Conservation (phyloP, 2,888 invertebrate species). For the Meteorus colon region DNA sequence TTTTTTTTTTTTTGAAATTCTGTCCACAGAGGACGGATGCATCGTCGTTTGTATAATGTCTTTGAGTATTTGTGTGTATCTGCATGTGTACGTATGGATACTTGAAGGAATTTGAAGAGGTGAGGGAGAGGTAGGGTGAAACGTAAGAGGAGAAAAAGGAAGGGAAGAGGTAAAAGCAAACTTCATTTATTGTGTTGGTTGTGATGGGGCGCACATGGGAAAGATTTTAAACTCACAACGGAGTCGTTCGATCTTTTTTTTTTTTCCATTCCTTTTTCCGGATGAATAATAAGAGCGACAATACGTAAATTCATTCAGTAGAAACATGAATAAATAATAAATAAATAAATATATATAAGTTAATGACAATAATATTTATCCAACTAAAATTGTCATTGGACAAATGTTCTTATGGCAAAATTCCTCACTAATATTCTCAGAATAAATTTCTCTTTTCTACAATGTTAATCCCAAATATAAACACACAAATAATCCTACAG, state of each 20-base stretch:
- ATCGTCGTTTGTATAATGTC: not conserved
- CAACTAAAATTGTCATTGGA: no score
- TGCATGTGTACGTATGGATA: not conserved
- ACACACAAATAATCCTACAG: constrained; percentile 49
- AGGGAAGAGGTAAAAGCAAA: constrained; percentile 23
- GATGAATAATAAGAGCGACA: no score
- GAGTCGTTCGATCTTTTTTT: constrained; percentile 7
- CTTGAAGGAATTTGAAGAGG: constrained; percentile 26
- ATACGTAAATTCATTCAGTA: no score
- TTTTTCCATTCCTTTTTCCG: not conserved
- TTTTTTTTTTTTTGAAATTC: constrained; percentile 24
- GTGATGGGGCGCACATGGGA: constrained; percentile 47
- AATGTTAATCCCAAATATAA: constrained; percentile 43
- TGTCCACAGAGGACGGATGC: not conserved
- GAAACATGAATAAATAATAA: no score
- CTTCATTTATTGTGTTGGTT: not conserved
- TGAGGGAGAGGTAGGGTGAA: not conserved
- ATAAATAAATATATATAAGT: no score
- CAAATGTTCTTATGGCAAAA: no score
- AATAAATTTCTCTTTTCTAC: no score
- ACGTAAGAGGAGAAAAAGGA: no score
- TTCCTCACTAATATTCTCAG: no score
- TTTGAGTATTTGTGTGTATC: no score
- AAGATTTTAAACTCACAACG: constrained; percentile 45
- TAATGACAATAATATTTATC: no score